Evolutionary conservation across 2,113 vertebrate species (phyloP).

Genomic region (Macaca mulatta): DNA sequence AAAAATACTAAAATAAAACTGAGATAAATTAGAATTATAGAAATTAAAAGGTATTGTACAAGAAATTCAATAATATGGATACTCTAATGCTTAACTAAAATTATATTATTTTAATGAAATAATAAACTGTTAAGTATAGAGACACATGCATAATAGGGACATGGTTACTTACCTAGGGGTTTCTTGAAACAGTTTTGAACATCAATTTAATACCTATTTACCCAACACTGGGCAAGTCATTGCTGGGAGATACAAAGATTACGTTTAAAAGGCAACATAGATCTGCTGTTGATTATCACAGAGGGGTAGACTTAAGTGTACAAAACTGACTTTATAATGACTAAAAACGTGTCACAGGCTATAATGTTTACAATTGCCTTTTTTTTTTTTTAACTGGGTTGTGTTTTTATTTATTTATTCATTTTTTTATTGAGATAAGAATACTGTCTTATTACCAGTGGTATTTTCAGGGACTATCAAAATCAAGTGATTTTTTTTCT

Average conservation of each 20-base stretch:
- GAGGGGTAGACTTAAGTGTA: not conserved
- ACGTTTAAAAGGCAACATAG: not conserved
- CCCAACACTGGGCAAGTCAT: not conserved
- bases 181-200: constrained; percentile 30
- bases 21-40: not conserved
- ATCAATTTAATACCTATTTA: not conserved
- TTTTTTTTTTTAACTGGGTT: not conserved
- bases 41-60: not conserved
- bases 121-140: not conserved
- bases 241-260: not conserved
- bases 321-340: not conserved
- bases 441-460: not conserved
- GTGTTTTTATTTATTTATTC: not conserved
- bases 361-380: not conserved
- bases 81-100: not conserved
- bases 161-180: not conserved
- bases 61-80: not conserved
- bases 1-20: not conserved
- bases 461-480: not conserved
- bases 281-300: not conserved
- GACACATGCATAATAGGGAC: not conserved
- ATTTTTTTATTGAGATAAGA: not conserved
- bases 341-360: not conserved
- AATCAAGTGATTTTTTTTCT: not conserved
- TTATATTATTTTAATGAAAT: not conserved